Conservation (phyloP, 2,113 vertebrate species). For the Ageneiosus marmoratus region DNA sequence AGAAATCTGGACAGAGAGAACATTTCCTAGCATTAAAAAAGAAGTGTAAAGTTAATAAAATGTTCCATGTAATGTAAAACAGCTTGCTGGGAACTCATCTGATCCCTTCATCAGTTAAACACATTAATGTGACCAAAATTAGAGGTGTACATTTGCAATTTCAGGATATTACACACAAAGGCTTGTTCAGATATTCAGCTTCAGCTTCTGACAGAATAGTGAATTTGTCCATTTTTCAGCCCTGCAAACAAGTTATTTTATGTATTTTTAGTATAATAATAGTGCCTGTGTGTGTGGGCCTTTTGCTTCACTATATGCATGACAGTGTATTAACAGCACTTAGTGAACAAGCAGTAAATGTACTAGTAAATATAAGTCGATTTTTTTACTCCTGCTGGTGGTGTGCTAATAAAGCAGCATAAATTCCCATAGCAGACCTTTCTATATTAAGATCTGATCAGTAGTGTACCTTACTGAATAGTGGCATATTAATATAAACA, state of each 20-base stretch:
- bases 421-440: not conserved
- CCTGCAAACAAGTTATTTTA: not conserved
- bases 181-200: not conserved
- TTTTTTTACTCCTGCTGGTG: constrained; percentile 16
- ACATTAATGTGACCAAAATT: not conserved
- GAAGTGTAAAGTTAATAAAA: not conserved
- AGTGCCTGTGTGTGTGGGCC: not conserved
- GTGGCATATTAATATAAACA: not conserved
- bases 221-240: not conserved
- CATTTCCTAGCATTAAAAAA: not conserved
- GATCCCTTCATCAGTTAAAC: not conserved
- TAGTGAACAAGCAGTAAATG: not conserved
- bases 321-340: no score
- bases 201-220: not conserved
- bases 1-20: not conserved
- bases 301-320: not conserved
- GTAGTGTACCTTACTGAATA: not conserved
- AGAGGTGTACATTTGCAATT: not conserved
- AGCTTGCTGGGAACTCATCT: not conserved
- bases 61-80: not conserved
- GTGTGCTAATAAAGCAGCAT: not conserved
- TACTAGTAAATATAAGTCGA: not conserved
- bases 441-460: not conserved
- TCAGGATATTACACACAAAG: not conserved
- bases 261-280: not conserved